Evolutionary conservation across 2,797 vertebrate species (phyloP).

Genomic region (Ficedula albicollis): DNA sequence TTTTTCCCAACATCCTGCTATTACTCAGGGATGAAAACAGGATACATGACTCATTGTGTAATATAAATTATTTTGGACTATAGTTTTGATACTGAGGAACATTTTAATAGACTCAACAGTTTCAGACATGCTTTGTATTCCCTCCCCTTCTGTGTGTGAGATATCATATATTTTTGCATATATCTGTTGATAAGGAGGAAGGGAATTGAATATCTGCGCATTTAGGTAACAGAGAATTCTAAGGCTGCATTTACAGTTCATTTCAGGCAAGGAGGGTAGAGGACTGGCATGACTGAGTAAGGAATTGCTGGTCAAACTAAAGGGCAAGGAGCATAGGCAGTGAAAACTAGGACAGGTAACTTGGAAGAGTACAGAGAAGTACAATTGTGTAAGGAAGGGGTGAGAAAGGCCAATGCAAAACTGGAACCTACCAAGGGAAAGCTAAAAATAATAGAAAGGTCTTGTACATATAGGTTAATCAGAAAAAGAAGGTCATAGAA

Average conservation of each 20-base stretch:
- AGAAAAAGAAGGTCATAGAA: not conserved
- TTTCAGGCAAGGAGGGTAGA: not conserved
- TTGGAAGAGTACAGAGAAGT: not conserved
- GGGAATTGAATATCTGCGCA: not conserved
- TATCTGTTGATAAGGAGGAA: not conserved
- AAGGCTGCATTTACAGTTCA: not conserved
- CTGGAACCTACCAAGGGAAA: not conserved
- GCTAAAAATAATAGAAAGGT: not conserved
- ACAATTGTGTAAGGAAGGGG: accelerated
- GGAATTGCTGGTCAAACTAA: not conserved
- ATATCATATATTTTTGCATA: not conserved
- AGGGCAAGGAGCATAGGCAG: not conserved
- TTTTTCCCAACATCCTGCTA: not conserved
- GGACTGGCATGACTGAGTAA: not conserved
- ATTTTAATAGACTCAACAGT: not conserved
- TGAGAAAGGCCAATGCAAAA: not conserved
- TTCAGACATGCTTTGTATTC: not conserved
- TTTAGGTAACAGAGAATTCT: not conserved
- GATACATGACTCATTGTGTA: not conserved
- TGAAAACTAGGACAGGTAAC: not conserved
- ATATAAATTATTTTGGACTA: not conserved
- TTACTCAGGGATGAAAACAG: not conserved
- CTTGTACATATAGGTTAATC: not conserved
- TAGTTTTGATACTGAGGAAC: not conserved
- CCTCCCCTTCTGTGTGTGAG: not conserved